phyloP scores from a whole-genome alignment of 2,888 invertebrate species.

The Thumatha senex region DNA sequence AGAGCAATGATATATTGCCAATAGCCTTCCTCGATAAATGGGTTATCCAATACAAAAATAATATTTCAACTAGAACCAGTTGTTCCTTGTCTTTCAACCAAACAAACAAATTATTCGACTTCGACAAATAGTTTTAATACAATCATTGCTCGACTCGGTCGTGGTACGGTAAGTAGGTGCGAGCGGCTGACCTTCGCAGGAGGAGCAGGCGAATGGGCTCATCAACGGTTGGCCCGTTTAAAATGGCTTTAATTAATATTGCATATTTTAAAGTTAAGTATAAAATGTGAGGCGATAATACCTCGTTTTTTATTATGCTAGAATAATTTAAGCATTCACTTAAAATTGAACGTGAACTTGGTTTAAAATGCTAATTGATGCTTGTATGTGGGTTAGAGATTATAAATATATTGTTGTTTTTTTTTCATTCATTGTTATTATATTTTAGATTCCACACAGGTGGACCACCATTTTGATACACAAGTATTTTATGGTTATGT shows the following conservation, averaged over 20 bases:
- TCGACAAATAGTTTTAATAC: conserved; percentile 27
- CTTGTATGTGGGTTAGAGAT: conserved; percentile 16
- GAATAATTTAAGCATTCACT: conserved; percentile 32
- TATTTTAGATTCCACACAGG: background rate
- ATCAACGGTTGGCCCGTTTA: conserved; percentile 49
- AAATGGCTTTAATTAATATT: conserved; percentile 55
- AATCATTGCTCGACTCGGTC: conserved; percentile 38
- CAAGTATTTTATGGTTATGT: too few relatives aligned
- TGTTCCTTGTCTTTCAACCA: too few relatives aligned
- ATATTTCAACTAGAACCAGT: too few relatives aligned
- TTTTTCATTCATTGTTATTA: background rate
- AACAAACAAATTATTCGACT: too few relatives aligned
- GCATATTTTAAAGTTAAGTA: conserved; percentile 45
- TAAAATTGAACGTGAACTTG: conserved; percentile 26
- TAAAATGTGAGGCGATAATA: conserved; percentile 29
- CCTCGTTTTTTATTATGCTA: conserved; percentile 29
- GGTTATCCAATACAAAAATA: too few relatives aligned
- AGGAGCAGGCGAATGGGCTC: conserved; percentile 67
- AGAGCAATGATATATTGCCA: too few relatives aligned
- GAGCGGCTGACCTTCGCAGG: conserved; percentile 67
- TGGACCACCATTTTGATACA: background rate
- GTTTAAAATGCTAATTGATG: conserved; percentile 37
- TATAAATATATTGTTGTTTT: background rate
- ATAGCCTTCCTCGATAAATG: too few relatives aligned
- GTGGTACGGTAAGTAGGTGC: conserved; percentile 45